Evolutionary conservation across 2,797 vertebrate genomes (phyloP).

Genomic region (Neostethus bicornis): DNA sequence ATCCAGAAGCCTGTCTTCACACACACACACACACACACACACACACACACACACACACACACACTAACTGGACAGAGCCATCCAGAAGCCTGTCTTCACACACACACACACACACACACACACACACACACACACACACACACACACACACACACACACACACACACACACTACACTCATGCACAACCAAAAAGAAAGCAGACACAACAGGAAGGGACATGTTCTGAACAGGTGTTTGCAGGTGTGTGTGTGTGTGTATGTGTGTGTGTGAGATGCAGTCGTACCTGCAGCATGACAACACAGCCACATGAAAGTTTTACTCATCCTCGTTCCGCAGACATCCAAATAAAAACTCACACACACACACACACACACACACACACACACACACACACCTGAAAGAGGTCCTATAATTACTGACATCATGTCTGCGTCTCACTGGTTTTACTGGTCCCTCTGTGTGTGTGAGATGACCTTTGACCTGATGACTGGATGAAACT

Average conservation of each 20-base stretch:
- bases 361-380: constrained; percentile 25
- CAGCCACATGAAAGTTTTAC: constrained; percentile 39
- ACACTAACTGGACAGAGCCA: too few species aligned
- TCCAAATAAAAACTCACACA: constrained; percentile 38
- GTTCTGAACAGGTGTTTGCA: constrained; percentile 55
- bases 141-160: too few species aligned
- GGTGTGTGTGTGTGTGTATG: constrained; percentile 17
- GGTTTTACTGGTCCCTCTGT: constrained; percentile 36
- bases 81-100: too few species aligned
- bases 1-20: too few species aligned
- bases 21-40: not conserved
- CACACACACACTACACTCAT: not conserved
- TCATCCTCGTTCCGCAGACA: constrained; percentile 61
- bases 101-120: too few species aligned
- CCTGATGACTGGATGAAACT: too few species aligned
- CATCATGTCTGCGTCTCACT: constrained; percentile 43
- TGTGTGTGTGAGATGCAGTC: constrained; percentile 15
- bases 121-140: too few species aligned
- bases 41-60: too few species aligned
- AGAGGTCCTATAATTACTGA: constrained; percentile 59
- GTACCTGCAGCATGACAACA: not conserved
- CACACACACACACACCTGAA: not conserved
- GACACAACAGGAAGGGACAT: constrained; percentile 54
- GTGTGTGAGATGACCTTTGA: too few species aligned
- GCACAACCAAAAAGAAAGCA: constrained; percentile 40